A percentile compares a stretch with the other conserved stretches of the same genome.
Conservation (phyloP, 2,113 vertebrate species). For the Catagonus wagneri region DNA sequence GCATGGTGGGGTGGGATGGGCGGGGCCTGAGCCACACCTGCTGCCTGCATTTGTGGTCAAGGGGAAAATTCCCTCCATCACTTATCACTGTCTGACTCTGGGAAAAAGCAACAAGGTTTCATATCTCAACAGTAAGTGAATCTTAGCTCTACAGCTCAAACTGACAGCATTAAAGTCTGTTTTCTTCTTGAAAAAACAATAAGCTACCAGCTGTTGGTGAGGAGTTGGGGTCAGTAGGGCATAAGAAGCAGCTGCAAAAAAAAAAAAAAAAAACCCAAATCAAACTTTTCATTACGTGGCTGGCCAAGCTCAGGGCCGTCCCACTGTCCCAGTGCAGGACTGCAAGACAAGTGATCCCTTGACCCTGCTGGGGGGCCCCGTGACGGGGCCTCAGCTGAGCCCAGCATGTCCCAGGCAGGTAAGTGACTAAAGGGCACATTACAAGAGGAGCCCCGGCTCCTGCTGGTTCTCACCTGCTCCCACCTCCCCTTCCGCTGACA, state of each 20-base stretch:
- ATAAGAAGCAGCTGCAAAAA: slow-evolving; percentile 65
- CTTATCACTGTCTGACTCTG: slow-evolving; percentile 59
- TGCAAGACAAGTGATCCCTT: slow-evolving; percentile 26
- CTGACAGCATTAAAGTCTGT: slow-evolving; percentile 58
- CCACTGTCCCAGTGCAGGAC: not conserved
- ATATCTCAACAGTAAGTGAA: slow-evolving; percentile 52
- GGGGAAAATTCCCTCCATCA: slow-evolving; percentile 1
- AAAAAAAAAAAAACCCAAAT: slow-evolving; percentile 58
- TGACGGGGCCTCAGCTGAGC: not conserved
- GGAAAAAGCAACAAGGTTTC: slow-evolving; percentile 64
- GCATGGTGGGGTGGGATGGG: not conserved
- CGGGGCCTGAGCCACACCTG: slow-evolving; percentile 48
- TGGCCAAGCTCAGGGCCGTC: slow-evolving; percentile 31
- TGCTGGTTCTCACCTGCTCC: not conserved
- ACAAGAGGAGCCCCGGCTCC: not conserved
- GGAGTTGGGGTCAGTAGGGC: slow-evolving; percentile 48
- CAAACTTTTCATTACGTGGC: not conserved
- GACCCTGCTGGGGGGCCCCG: not conserved
- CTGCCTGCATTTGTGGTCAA: not conserved
- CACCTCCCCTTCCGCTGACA: not conserved
- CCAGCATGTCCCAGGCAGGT: not conserved
- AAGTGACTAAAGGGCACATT: not conserved
- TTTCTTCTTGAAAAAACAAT: slow-evolving; percentile 64
- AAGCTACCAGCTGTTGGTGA: slow-evolving; percentile 75
- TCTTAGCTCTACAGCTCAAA: slow-evolving; percentile 63